Conservation (phyloP, 35 echinoderm and acorn worm genomes). For the Apostichopus japonicus region DNA sequence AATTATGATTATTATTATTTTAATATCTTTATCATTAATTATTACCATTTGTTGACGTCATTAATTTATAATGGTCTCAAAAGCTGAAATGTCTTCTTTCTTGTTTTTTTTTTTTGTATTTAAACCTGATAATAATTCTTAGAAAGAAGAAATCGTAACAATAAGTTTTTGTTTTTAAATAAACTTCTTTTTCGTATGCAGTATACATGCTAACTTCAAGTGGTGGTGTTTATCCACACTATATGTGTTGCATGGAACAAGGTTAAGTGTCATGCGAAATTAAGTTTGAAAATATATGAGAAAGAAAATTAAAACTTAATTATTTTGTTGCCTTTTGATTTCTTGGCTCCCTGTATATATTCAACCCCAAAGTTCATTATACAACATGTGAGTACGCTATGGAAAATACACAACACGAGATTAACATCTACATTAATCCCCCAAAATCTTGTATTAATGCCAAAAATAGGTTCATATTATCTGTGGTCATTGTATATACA, state of each 20-base stretch:
- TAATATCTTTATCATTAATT: not conserved
- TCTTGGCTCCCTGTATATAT: too few species aligned
- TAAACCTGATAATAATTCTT: not conserved
- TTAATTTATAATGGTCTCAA: conserved; percentile 29
- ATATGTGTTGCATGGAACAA: not conserved
- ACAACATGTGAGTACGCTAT: too few species aligned
- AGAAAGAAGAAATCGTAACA: not conserved
- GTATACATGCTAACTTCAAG: not conserved
- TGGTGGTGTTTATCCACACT: not conserved
- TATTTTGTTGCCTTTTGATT: too few species aligned
- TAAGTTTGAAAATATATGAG: not conserved
- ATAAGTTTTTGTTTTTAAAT: too few species aligned
- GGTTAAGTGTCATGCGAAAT: not conserved
- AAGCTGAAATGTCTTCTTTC: conserved; percentile 31
- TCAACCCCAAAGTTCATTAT: too few species aligned
- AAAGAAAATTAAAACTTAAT: not conserved
- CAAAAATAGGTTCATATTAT: too few species aligned
- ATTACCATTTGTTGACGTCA: conserved; percentile 13
- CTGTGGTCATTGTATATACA: too few species aligned
- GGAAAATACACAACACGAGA: too few species aligned
- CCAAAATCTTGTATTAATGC: too few species aligned
- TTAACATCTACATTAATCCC: too few species aligned
- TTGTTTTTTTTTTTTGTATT: not conserved
- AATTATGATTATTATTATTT: not conserved
- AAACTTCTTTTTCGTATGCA: not conserved